Percentiles rank a stretch among this genome's conserved stretches.
These are phyloP conservation scores for Orius laevigatus DNA, from an alignment of 1,140 invertebrate genomes.

Conservation along the genomic window DNA sequence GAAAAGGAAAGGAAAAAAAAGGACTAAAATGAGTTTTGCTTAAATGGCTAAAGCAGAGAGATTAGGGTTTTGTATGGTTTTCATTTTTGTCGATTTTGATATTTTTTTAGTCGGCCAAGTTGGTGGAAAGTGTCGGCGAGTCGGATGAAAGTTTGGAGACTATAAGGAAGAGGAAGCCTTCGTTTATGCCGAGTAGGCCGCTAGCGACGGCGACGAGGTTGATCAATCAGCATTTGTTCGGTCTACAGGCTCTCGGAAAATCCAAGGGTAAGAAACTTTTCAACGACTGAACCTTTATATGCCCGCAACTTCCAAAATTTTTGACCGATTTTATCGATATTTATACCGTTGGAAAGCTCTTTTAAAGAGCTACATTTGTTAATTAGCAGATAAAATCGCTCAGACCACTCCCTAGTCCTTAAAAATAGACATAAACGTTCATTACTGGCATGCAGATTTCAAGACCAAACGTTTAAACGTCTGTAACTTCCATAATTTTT, in stretches of 20 bases:
- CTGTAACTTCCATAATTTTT: too few relatives aligned
- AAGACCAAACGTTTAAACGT: too few relatives aligned
- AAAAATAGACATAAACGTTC: too few relatives aligned
- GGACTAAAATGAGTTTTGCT: background rate
- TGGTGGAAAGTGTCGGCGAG: constrained; percentile 18
- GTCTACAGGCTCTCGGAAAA: constrained; percentile 36
- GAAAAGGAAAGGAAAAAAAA: background rate
- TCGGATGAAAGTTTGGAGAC: constrained; percentile 35
- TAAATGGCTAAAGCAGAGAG: background rate
- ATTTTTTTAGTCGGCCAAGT: constrained; percentile 4
- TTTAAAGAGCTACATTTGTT: too few relatives aligned
- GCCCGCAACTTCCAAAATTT: too few relatives aligned
- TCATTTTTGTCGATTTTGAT: too few relatives aligned
- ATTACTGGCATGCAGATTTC: too few relatives aligned
- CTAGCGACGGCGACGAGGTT: constrained; percentile 47
- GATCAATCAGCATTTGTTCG: constrained; percentile 59
- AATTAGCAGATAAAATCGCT: too few relatives aligned
- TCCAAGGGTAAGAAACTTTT: constrained; percentile 23
- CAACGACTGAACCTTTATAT: too few relatives aligned
- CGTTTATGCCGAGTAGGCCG: constrained; percentile 43
- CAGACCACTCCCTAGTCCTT: too few relatives aligned
- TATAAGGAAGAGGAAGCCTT: constrained; percentile 31
- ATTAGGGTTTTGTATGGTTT: background rate
- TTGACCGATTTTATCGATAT: too few relatives aligned
- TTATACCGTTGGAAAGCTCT: too few relatives aligned